These are phyloP conservation scores for Upupa epops DNA, from an alignment of 2,113 vertebrate genomes.

Conservation along the genomic window DNA sequence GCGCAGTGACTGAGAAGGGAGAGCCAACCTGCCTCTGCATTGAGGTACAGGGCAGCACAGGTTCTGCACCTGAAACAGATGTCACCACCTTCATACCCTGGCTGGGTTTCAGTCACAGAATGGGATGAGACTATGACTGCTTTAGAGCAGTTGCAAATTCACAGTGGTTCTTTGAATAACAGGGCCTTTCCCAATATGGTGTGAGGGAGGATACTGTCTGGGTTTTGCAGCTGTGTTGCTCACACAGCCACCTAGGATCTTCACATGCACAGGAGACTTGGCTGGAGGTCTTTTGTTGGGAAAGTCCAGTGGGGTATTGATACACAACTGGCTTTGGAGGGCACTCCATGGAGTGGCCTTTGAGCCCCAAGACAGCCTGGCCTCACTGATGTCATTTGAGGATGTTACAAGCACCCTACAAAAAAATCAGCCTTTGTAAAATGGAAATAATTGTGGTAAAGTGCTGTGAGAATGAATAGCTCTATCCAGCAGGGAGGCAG, in stretches of 20 bases:
- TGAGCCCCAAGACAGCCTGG: not conserved
- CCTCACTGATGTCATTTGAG: not conserved
- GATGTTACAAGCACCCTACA: not conserved
- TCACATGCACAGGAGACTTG: not conserved
- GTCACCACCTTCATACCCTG: not conserved
- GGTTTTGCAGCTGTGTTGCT: not conserved
- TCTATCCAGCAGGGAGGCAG: constrained; percentile 2
- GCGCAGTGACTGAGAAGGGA: constrained; percentile 92
- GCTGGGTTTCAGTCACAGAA: rapidly evolving
- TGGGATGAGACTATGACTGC: not conserved
- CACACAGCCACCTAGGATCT: not conserved
- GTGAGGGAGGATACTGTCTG: not conserved
- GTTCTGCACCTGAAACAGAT: not conserved
- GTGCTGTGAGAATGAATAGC: constrained; percentile 1
- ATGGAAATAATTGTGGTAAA: constrained; percentile 13
- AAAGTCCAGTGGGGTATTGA: not conserved
- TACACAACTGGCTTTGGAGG: not conserved
- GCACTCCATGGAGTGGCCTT: not conserved
- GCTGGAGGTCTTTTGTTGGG: not conserved
- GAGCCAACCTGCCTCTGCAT: constrained; percentile 97
- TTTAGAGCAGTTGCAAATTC: not conserved
- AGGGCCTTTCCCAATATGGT: not conserved
- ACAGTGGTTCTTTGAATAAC: not conserved
- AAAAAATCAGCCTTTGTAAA: constrained; percentile 20
- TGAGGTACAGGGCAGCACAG: constrained; percentile 77